Evolutionary conservation across 2,888 invertebrate species (phyloP).

Genomic region (Ochropacha duplaris): DNA sequence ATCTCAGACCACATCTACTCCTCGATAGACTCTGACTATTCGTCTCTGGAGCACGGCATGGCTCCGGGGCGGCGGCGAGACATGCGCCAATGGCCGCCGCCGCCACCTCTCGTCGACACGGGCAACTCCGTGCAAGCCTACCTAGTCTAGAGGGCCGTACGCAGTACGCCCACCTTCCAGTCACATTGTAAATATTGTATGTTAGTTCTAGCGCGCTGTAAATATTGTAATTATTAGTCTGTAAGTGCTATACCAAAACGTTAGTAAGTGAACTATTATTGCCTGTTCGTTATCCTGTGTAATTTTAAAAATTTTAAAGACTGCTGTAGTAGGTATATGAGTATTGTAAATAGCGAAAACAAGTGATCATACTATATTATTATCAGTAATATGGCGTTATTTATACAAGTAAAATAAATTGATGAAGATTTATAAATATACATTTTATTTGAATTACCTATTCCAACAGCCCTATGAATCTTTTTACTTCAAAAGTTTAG

Average conservation of each 20-base stretch:
- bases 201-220: constrained; percentile 59
- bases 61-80: constrained; percentile 75
- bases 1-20: constrained; percentile 95
- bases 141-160: constrained; percentile 83
- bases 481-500: constrained; percentile 6
- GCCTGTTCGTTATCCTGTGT: constrained; percentile 82
- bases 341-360: constrained; percentile 80
- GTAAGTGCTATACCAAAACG: constrained; percentile 82
- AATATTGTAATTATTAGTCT: constrained; percentile 76
- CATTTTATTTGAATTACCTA: constrained; percentile 52
- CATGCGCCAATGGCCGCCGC: constrained; percentile 75
- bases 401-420: constrained; percentile 79
- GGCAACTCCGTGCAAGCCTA: constrained; percentile 85
- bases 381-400: constrained; percentile 80
- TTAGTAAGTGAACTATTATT: constrained; percentile 78
- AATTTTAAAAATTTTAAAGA: constrained; percentile 82
- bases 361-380: constrained; percentile 81
- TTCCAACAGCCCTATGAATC: neutral
- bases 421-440: constrained; percentile 71
- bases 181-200: constrained; percentile 57
- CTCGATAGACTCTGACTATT: constrained; percentile 94
- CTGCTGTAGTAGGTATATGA: constrained; percentile 83
- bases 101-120: constrained; percentile 75
- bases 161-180: constrained; percentile 70
- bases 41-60: constrained; percentile 89